phyloP scores from a whole-genome alignment of 1,140 invertebrate species.

The Microplitis demolitor region DNA sequence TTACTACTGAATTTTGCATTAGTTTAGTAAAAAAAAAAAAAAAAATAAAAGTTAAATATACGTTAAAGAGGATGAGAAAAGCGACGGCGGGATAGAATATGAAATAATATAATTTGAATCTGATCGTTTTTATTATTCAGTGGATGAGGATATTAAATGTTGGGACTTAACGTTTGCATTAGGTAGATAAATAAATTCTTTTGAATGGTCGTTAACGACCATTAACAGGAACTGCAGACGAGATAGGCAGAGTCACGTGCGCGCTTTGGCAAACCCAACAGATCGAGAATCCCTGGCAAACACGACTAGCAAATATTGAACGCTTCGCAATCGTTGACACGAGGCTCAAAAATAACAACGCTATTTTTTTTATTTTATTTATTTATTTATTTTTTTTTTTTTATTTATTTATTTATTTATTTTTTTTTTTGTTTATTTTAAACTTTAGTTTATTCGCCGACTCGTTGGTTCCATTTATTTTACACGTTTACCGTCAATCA shows the following conservation, averaged over 20 bases:
- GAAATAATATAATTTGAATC: background rate
- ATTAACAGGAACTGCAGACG: background rate
- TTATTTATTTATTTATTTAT: too few species aligned
- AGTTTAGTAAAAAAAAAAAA: background rate
- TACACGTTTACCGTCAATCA: too few species aligned
- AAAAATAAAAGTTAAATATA: background rate
- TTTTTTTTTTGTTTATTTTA: too few species aligned
- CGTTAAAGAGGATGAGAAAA: background rate
- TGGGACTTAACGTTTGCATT: background rate
- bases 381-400: too few species aligned
- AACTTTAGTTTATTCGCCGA: too few species aligned
- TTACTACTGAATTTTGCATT: background rate
- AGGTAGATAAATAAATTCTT: slow-evolving; percentile 15
- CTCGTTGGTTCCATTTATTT: too few species aligned
- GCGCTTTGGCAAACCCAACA: slow-evolving; percentile 15
- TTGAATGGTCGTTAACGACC: slow-evolving; percentile 12
- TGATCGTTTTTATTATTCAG: background rate
- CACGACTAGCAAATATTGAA: slow-evolving; percentile 26
- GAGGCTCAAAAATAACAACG: slow-evolving; percentile 25
- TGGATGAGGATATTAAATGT: too few species aligned
- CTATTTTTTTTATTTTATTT: background rate
- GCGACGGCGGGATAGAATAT: background rate
- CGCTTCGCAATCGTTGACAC: slow-evolving; percentile 15
- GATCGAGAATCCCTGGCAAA: slow-evolving; percentile 18
- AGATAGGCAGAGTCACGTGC: slow-evolving; percentile 5